A percentile compares a stretch with the other conserved stretches of the same genome.
These are phyloP conservation scores for Leptocoma aspasia DNA, from an alignment of 2,113 vertebrate genomes.

Conservation along the genomic window DNA sequence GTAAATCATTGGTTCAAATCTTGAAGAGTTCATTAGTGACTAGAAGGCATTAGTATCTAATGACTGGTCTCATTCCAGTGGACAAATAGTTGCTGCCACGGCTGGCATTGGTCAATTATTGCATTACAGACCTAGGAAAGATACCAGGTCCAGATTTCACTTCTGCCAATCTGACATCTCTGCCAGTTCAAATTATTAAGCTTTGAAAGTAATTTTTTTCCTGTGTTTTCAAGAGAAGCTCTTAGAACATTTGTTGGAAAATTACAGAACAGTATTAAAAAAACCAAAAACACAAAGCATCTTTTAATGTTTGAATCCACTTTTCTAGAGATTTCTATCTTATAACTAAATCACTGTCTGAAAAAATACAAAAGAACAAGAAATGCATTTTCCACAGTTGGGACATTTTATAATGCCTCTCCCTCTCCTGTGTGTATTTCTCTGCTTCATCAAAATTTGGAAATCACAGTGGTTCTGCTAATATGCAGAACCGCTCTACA, in stretches of 20 bases:
- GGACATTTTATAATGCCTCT: not conserved
- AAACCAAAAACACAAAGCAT: not conserved
- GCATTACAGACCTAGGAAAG: not conserved
- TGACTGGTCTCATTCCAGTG: constrained; percentile 44
- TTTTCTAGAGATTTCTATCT: not conserved
- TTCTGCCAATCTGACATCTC: not conserved
- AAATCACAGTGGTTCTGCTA: not conserved
- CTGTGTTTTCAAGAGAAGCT: not conserved
- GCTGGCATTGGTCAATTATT: constrained; percentile 24
- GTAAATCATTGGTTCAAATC: constrained; percentile 44
- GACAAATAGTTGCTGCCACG: not conserved
- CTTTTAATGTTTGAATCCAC: not conserved
- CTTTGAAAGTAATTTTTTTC: not conserved
- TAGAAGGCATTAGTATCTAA: constrained; percentile 27
- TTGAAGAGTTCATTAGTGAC: constrained; percentile 41
- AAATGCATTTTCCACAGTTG: not conserved
- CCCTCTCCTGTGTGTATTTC: not conserved
- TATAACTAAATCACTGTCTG: not conserved
- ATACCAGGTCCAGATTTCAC: not conserved
- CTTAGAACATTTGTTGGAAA: not conserved
- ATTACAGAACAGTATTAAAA: not conserved
- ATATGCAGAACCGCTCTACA: not conserved
- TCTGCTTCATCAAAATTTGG: not conserved
- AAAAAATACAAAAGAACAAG: not conserved
- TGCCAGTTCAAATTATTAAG: not conserved